Evolutionary conservation across 2,888 invertebrate species (phyloP), one percentile per base, ranked within the genome.

Genomic region (Sacculina carcini): DNA sequence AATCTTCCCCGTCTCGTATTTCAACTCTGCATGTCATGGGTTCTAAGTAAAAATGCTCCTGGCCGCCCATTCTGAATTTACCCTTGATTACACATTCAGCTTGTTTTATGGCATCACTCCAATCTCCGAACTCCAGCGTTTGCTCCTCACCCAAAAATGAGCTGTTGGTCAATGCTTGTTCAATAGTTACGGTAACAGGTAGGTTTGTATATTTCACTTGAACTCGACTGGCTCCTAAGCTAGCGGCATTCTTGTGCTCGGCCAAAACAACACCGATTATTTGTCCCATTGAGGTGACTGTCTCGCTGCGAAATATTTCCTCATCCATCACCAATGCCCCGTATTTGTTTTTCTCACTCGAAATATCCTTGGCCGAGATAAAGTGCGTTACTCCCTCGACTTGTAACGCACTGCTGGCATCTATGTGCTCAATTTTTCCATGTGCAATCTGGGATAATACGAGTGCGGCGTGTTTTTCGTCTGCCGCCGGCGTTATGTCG

Each of bases 21-120:
- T 67, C 59, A 0, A 62, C 70, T 5, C 70, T 56, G 46, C 65
- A 63, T 2, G 64, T 62, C n/a, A 70, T 65, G 0, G 92, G 86
- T 66, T 96, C 96, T 59, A 96, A 68, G 66, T 94, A 96, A 65
- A 96, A 92, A 64, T 96, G 96, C 63, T 94, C 94, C 66, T 96
- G 92, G 0, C 85, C 87, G 12, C 87, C 87, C 61, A 83, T 78
- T 53, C 78, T 70, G 40, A 76, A 69, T 58, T 80, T 75, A 1
- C 86, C 85, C 66, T 83, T 78, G 31, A 87, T 62, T n/a, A 81
- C 65, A 62, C 79, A 73, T 34, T 79, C 76, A 12, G 79, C 73
- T 56, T 73, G 69, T 31, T 70, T 64, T 57, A 90, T 77, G 0
- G 71, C 78, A 50, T 67, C 62, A 7, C 77, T 75, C 1, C 78